phyloP scores from a whole-genome alignment of 2,888 invertebrate genomes.

The Thysanoteuthis rhombus region DNA sequence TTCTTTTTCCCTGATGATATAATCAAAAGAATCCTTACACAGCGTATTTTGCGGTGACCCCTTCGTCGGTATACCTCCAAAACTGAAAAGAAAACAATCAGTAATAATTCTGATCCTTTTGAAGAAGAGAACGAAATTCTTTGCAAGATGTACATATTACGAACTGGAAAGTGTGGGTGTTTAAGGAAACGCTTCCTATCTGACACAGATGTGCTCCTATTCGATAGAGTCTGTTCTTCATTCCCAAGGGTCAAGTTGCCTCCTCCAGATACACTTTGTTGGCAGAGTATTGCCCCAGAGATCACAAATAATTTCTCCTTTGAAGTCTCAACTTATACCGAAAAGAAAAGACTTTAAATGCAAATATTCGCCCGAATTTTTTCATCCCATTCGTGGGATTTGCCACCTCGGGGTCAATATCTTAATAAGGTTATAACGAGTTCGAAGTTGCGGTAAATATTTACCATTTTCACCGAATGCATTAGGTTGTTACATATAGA shows the following conservation, averaged over 20 bases:
- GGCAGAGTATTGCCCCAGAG: not conserved
- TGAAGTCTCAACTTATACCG: not conserved
- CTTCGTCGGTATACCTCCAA: not conserved
- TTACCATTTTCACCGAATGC: no score
- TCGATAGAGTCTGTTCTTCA: not conserved
- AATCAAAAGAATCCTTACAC: not conserved
- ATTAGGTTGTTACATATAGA: no score
- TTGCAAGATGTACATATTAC: not conserved
- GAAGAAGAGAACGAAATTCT: not conserved
- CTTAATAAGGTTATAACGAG: no score
- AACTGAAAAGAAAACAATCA: not conserved
- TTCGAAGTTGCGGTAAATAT: no score
- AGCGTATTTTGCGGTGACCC: not conserved
- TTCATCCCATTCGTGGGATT: not conserved
- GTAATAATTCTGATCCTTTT: not conserved
- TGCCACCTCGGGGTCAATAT: not conserved
- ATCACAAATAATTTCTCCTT: not conserved
- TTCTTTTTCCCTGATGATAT: not conserved
- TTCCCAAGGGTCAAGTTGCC: not conserved
- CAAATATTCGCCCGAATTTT: not conserved
- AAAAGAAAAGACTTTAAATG: not conserved
- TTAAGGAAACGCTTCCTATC: not conserved
- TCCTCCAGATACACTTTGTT: not conserved
- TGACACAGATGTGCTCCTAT: not conserved
- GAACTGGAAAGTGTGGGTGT: not conserved